Conservation (phyloP, 64 coral and sea anemone genomes). For the Montipora sp. region DNA sequence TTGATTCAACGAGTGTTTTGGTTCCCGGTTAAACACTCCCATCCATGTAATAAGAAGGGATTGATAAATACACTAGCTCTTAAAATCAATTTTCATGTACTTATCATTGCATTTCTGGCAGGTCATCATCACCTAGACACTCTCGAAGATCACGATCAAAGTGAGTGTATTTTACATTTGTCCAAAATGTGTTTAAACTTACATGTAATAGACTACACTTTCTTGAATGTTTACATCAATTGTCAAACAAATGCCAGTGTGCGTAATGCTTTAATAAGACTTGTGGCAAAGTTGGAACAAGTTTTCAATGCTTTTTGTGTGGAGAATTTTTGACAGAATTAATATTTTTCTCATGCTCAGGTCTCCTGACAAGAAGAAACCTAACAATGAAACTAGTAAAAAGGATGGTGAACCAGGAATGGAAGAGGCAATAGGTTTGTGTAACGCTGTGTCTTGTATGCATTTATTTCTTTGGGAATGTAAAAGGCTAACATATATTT, state of each 20-base stretch:
- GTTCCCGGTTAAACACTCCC: too few relatives aligned
- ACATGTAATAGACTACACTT: too few relatives aligned
- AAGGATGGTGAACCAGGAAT: constrained; percentile 15
- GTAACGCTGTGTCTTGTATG: not conserved
- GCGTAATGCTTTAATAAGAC: too few relatives aligned
- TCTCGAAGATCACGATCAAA: constrained; percentile 69
- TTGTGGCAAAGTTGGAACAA: not conserved
- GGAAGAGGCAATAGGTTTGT: constrained; percentile 40
- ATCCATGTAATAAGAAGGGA: too few relatives aligned
- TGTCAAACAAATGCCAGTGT: too few relatives aligned
- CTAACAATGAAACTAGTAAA: constrained; percentile 13
- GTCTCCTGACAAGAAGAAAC: constrained; percentile 67
- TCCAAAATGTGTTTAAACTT: too few relatives aligned
- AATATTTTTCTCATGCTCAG: not conserved
- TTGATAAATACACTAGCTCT: too few relatives aligned
- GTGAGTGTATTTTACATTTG: not conserved
- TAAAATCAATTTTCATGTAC: not conserved
- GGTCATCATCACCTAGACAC: constrained; percentile 79
- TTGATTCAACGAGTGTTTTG: too few relatives aligned
- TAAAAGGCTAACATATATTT: too few relatives aligned
- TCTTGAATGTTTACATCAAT: too few relatives aligned
- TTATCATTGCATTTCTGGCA: not conserved
- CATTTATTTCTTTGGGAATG: too few relatives aligned
- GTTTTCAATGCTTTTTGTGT: not conserved
- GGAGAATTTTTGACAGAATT: too few relatives aligned